These are phyloP conservation scores for Drosophila seclusa DNA, from an alignment of 2,888 invertebrate species.

Conservation along the genomic window DNA sequence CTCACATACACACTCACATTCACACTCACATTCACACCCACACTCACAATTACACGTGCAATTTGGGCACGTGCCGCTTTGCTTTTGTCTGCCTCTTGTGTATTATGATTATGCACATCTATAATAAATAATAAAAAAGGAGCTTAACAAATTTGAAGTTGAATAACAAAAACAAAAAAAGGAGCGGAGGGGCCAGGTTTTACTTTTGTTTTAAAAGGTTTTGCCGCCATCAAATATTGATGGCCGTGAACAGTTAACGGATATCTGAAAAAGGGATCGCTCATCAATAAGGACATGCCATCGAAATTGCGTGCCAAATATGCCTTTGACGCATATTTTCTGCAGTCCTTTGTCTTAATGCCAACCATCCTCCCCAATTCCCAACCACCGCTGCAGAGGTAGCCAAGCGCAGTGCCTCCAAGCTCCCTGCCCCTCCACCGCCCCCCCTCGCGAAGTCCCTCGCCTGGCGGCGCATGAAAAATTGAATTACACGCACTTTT, in stretches of 20 bases:
- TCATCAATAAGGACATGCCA: constrained; percentile 74
- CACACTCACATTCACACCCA: not conserved
- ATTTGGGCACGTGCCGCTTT: constrained; percentile 21
- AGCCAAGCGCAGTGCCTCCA: constrained; percentile 6
- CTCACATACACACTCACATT: too few relatives aligned
- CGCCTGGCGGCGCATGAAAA: constrained; percentile 68
- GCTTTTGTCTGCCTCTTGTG: constrained; percentile 19
- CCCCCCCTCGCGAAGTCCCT: not conserved
- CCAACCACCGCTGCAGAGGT: constrained; percentile 31
- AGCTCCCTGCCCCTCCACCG: not conserved
- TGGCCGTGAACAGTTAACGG: constrained; percentile 54
- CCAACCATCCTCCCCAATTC: not conserved
- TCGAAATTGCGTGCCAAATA: constrained; percentile 74
- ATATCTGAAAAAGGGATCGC: constrained; percentile 71
- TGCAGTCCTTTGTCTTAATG: constrained; percentile 69
- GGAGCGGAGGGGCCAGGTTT: constrained; percentile 10
- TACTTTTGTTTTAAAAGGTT: constrained; percentile 43
- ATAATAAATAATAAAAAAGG: constrained; percentile 50
- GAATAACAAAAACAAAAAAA: not conserved
- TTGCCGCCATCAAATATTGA: constrained; percentile 71
- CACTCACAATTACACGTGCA: constrained; percentile 8
- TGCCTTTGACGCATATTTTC: constrained; percentile 73
- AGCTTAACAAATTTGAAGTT: constrained; percentile 36
- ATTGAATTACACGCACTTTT: constrained; percentile 82
- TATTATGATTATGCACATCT: constrained; percentile 48